Evolutionary conservation across 2,797 vertebrate species (phyloP).

Genomic region (Spheniscus humboldti): DNA sequence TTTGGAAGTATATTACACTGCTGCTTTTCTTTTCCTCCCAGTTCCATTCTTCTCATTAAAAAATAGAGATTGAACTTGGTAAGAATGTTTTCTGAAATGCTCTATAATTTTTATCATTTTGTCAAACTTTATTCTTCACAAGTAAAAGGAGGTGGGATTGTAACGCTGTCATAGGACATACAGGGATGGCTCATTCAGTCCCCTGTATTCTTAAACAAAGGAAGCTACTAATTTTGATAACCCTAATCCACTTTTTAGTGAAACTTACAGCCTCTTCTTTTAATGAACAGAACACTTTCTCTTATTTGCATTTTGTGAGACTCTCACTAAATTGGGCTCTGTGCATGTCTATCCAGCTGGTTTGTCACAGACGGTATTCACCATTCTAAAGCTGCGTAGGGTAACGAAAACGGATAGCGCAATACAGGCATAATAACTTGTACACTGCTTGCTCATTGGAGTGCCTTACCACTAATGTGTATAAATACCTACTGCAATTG

Average conservation of each 20-base stretch:
- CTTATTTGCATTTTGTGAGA: background rate
- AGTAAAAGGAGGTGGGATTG: background rate
- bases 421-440: background rate
- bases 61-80: background rate
- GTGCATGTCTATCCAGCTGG: background rate
- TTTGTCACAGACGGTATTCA: background rate
- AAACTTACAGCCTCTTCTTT: background rate
- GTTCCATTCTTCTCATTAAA: background rate
- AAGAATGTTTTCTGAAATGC: background rate
- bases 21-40: background rate
- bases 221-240: background rate
- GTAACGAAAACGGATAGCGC: background rate
- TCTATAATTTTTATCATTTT: background rate
- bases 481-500: slow-evolving; percentile 17
- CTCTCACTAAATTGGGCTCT: background rate
- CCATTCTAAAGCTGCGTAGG: background rate
- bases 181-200: background rate
- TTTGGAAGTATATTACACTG: background rate
- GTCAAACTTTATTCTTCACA: background rate
- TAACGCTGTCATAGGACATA: background rate
- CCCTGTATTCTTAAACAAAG: background rate
- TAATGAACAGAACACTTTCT: background rate
- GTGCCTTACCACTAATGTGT: background rate
- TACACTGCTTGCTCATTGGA: background rate
- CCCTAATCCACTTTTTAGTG: background rate